These are phyloP conservation scores for Ellobium chinense DNA, from an alignment of 2,888 invertebrate species.

Conservation along the genomic window DNA sequence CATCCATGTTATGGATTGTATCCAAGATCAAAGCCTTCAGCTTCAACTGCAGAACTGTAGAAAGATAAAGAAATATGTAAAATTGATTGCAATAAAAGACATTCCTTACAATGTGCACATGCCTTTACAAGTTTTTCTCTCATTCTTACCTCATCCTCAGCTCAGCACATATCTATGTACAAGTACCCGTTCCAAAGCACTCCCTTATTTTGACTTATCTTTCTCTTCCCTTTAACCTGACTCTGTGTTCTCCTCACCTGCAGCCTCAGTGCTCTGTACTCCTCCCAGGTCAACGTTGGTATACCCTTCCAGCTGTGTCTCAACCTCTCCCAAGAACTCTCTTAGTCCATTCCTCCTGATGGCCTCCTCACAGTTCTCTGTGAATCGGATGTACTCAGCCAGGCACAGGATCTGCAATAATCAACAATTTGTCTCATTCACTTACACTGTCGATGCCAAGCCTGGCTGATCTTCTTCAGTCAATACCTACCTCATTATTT, in stretches of 20 bases:
- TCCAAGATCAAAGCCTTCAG: conserved; percentile 95
- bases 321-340: conserved; percentile 75
- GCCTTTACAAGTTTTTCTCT: too few species aligned
- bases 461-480: too few species aligned
- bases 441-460: too few species aligned
- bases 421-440: too few species aligned
- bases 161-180: too few species aligned
- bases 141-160: neutral
- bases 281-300: conserved; percentile 77
- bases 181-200: too few species aligned
- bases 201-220: too few species aligned
- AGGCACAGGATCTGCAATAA: conserved; percentile 86
- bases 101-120: too few species aligned
- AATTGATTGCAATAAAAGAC: too few species aligned
- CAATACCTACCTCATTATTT: too few species aligned
- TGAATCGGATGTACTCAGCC: conserved; percentile 91
- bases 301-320: conserved; percentile 79
- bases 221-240: neutral
- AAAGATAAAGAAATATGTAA: too few species aligned
- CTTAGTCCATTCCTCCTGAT: conserved; percentile 83
- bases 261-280: conserved; percentile 62
- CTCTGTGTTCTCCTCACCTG: conserved; percentile 27
- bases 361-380: conserved; percentile 89
- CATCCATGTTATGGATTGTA: conserved; percentile 92
- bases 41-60: conserved; percentile 88